Conservation (phyloP, 2,797 vertebrate genomes). For the Helicolenus hilgendorfi region DNA sequence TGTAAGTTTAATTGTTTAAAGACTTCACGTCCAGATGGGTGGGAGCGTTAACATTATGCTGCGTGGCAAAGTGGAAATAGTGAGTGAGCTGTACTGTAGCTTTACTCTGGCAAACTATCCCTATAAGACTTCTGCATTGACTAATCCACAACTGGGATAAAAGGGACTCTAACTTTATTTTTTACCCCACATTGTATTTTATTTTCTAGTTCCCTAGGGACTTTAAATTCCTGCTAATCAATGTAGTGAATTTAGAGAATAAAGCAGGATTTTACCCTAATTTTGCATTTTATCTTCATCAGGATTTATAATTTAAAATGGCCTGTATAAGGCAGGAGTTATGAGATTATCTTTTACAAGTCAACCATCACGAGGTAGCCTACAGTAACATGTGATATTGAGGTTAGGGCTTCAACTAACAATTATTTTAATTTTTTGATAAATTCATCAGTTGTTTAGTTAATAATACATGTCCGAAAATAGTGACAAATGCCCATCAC, state of each 20-base stretch:
- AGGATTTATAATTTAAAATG: neutral
- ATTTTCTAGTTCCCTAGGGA: neutral
- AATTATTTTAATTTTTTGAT: no score
- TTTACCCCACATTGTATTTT: neutral
- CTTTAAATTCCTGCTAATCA: neutral
- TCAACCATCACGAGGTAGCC: neutral
- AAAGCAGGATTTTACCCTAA: neutral
- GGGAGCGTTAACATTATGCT: conserved; percentile 51
- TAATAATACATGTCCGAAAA: neutral
- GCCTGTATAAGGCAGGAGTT: neutral
- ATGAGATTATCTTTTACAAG: neutral
- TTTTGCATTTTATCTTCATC: neutral
- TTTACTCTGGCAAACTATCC: neutral
- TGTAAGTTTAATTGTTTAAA: conserved; percentile 83
- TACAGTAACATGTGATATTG: neutral
- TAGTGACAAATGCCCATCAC: neutral
- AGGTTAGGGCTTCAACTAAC: neutral
- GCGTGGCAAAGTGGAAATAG: conserved; percentile 72
- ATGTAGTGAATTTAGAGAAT: neutral
- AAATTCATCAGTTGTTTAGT: no score
- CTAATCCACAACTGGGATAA: neutral
- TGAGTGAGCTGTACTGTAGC: conserved; percentile 28
- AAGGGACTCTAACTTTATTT: neutral
- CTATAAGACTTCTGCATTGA: neutral
- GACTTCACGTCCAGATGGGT: conserved; percentile 20